Conservation (phyloP, 2,797 vertebrate genomes). For the Clamator glandarius region DNA sequence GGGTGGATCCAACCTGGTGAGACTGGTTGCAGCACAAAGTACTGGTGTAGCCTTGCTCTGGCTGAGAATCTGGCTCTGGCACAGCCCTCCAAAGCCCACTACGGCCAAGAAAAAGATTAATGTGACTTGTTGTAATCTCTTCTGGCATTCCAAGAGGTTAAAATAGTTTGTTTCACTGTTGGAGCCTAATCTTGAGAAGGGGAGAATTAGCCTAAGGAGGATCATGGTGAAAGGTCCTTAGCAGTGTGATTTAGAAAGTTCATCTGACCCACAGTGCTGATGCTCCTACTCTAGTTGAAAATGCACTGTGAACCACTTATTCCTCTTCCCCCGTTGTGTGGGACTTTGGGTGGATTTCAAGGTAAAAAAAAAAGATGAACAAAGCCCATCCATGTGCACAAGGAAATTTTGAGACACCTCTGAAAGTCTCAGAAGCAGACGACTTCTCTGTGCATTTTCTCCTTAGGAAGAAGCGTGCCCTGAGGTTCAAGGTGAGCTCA, state of each 20-base stretch:
- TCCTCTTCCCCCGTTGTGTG: background rate
- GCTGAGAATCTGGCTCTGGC: background rate
- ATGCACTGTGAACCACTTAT: background rate
- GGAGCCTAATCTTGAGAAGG: conserved; percentile 37
- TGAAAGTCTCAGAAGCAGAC: background rate
- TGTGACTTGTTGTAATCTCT: conserved; percentile 36
- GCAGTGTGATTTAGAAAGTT: conserved; percentile 9
- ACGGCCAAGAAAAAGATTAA: conserved; percentile 22
- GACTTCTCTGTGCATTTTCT: background rate
- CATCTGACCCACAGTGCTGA: background rate
- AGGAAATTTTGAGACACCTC: background rate
- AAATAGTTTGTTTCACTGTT: conserved; percentile 59
- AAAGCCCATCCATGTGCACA: background rate
- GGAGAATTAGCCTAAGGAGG: conserved; percentile 23
- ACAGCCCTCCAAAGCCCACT: background rate
- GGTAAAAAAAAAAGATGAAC: background rate
- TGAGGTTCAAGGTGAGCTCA: background rate
- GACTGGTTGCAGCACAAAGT: background rate
- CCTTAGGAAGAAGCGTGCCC: background rate
- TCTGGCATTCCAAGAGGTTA: background rate
- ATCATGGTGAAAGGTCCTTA: background rate
- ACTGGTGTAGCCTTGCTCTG: background rate
- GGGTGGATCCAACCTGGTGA: background rate
- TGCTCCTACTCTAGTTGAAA: background rate
- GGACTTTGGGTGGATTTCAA: background rate